Percentiles rank a stretch among this genome's conserved stretches.
Evolutionary conservation across 2,888 invertebrate species (phyloP).

Genomic region (Gordius sp.): DNA sequence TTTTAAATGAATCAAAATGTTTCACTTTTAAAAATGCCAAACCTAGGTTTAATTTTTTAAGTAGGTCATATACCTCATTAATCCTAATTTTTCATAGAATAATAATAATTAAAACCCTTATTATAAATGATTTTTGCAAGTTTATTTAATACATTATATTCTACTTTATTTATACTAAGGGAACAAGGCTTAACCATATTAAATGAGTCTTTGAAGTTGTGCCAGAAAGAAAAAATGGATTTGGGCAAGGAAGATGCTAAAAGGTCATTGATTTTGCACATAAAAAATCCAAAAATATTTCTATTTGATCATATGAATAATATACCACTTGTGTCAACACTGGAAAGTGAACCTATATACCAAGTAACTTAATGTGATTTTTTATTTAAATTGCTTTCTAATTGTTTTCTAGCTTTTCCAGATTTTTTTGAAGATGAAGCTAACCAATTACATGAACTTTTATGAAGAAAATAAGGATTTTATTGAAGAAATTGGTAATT

Average conservation of each 20-base stretch:
- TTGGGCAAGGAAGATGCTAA: background rate
- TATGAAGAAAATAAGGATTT: background rate
- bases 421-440: background rate
- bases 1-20: no score
- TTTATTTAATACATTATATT: no score
- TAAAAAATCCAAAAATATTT: background rate
- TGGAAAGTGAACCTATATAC: no score
- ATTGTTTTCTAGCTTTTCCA: slow-evolving; percentile 1
- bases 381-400: background rate
- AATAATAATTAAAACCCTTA: background rate
- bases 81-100: no score
- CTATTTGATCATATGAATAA: slow-evolving; percentile 1
- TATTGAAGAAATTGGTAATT: slow-evolving; percentile 10
- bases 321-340: background rate
- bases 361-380: background rate
- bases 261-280: background rate
- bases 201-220: background rate
- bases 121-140: background rate
- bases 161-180: background rate
- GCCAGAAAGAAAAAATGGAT: slow-evolving; percentile 1
- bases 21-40: no score
- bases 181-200: background rate
- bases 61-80: no score
- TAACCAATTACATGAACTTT: background rate
- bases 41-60: no score